These are phyloP conservation scores for Agriopis leucophaearia DNA, from an alignment of 2,888 invertebrate genomes.

Conservation along the genomic window DNA sequence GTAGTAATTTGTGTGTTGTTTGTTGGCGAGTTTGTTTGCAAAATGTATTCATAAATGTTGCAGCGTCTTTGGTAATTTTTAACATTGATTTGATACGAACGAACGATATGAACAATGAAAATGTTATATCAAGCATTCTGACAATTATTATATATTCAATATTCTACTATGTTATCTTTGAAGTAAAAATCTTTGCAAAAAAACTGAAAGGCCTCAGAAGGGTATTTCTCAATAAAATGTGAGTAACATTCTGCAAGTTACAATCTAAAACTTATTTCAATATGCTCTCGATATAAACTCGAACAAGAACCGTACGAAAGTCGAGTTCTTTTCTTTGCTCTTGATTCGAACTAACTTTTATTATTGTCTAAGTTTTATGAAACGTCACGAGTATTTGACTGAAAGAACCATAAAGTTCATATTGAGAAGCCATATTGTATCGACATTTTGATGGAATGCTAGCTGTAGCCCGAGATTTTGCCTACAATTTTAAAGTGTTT, in stretches of 20 bases:
- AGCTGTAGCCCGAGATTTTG: not conserved
- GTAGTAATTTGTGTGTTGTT: conserved; percentile 1
- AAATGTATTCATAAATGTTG: not conserved
- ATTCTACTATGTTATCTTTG: no score
- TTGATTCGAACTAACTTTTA: conserved; percentile 29
- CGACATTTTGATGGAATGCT: conserved; percentile 41
- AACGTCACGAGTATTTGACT: conserved; percentile 31
- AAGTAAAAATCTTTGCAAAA: not conserved
- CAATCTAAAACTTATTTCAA: conserved; percentile 26
- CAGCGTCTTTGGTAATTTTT: not conserved
- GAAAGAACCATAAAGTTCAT: not conserved
- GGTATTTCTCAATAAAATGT: conserved; percentile 6
- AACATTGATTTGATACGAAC: no score
- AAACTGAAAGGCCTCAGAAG: not conserved
- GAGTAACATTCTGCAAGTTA: conserved; percentile 5
- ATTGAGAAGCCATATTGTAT: conserved; percentile 32
- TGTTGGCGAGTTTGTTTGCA: not conserved
- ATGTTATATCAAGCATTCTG: no score
- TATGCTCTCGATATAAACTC: conserved; percentile 12
- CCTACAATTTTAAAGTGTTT: not conserved
- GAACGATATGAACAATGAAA: no score
- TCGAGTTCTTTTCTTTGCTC: conserved; percentile 5
- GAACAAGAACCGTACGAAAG: conserved; percentile 32
- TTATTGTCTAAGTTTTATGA: conserved; percentile 38
- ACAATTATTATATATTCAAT: no score